phyloP scores from a whole-genome alignment of 30 jellyfish, hydroid and myxozoan genomes.

The Calvadosia cruxmelitensis region DNA sequence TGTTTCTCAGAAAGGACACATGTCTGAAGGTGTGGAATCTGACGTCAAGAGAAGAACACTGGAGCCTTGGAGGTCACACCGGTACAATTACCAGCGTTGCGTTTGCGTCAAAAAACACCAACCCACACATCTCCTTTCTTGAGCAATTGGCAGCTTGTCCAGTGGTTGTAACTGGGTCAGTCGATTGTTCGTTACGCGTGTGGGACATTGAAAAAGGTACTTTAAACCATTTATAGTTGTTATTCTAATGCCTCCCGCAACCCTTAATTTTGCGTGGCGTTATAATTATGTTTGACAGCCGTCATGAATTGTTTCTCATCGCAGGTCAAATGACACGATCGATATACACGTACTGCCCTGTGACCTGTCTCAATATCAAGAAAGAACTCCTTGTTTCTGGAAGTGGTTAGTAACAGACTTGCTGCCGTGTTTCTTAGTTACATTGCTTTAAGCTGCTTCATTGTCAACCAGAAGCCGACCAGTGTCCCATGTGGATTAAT shows the following conservation, averaged over 20 bases:
- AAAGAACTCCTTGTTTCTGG: conserved; percentile 50
- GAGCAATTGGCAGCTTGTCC: background rate
- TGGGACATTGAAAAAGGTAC: conserved; percentile 89
- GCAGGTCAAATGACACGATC: conserved; percentile 49
- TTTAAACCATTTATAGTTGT: background rate
- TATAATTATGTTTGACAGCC: too few species aligned
- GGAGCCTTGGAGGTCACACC: conserved; percentile 91
- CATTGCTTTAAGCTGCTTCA: too few species aligned
- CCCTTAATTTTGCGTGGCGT: too few species aligned
- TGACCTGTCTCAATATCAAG: conserved; percentile 52
- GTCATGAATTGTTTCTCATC: background rate
- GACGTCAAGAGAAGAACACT: conserved; percentile 36
- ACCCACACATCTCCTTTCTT: background rate
- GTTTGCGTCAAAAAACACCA: conserved; percentile 23
- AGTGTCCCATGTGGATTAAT: too few species aligned
- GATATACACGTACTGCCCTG: conserved; percentile 75
- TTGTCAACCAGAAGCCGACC: too few species aligned
- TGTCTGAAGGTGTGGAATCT: conserved; percentile 66
- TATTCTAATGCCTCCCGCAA: too few species aligned
- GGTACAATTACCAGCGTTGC: conserved; percentile 63
- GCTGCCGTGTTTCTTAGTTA: too few species aligned
- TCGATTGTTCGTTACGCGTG: conserved; percentile 67
- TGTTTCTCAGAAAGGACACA: conserved; percentile 68
- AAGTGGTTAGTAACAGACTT: conserved; percentile 63
- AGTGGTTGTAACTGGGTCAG: conserved; percentile 42